Base-by-base conservation (phyloP, 2,797 vertebrate species). In the Gymnopithys bicolor region DNA sequence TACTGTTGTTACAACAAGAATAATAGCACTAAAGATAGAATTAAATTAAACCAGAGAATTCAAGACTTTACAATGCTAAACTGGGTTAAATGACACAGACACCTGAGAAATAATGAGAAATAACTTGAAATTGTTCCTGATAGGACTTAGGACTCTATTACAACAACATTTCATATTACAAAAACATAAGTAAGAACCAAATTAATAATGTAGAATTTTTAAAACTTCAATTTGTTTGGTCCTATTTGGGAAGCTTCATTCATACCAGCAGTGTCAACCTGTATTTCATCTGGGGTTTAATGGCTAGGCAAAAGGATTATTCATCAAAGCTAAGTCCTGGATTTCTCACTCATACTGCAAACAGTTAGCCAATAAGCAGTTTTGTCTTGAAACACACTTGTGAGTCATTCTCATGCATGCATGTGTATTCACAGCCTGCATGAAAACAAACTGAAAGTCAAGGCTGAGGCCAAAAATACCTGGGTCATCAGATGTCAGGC, bases 331-430 rank as follows among this genome's bases (percentile, higher is more conserved):
- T 53, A 43, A 21, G 4, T 67, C 5, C 3, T 11, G 2, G 81
- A 87, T 92, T 94, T 95, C 90, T 85, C 84, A 93, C 49, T 58
- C 52, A 27, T 32, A 56, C 59, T 68, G 51, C 87, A 84, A 93
- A 74, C 15, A 90, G 33, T 33, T 33, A 87, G 45, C 22, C 67
- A 90, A 84, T 55, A 84, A 81, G 64, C 53, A 79, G 67, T 37
- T 69, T 56, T 51, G 46, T 55, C 79, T 73, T 55, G 52, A 45
- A 91, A 76, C 16, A 39, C 39, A 74, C 45, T 92, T 84, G 17
- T 79, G 63, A 77, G 64, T 89, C 52, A 90, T 58, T 77, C 75
- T 74, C 70, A 64, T 41, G 76, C 41, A 56, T 16, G 22, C 79
- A 67, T 58, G 35, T 84, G 53, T 76, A 56, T 84, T 87, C 28